Percentiles rank a stretch among this genome's conserved stretches.
phyloP scores from a whole-genome alignment of 2,797 vertebrate species.

The Eulemur coronatus region DNA sequence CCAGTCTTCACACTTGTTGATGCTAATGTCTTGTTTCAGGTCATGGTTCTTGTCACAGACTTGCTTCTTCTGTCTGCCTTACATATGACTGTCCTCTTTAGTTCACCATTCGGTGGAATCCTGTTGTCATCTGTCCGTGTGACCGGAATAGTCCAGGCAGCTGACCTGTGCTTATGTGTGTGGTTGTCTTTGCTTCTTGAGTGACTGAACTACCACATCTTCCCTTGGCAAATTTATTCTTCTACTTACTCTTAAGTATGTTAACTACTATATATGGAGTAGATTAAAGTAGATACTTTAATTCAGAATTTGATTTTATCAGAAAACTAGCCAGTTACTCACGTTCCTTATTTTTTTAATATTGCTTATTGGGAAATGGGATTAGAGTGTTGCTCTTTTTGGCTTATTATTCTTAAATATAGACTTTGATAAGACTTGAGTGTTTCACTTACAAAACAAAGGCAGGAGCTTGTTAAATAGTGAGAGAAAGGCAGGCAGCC shows the following conservation, averaged over 20 bases:
- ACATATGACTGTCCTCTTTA: background rate
- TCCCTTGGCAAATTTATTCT: constrained; percentile 28
- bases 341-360: background rate
- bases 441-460: constrained; percentile 24
- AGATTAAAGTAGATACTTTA: background rate
- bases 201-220: background rate
- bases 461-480: background rate
- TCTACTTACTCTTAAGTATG: background rate
- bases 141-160: constrained; percentile 47
- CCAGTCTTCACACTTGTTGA: background rate
- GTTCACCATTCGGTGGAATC: background rate
- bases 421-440: background rate
- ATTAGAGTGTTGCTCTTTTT: background rate
- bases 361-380: background rate
- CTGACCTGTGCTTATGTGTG: background rate
- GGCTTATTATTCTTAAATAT: constrained; percentile 9
- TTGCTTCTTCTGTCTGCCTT: background rate
- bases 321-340: background rate
- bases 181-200: background rate
- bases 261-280: background rate
- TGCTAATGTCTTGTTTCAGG: background rate
- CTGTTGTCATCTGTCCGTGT: constrained; percentile 32
- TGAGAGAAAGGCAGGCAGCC: background rate
- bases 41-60: background rate
- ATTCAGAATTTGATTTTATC: background rate